Base-by-base conservation (phyloP, 2,113 vertebrate genomes). In the Pelobates fuscus region DNA sequence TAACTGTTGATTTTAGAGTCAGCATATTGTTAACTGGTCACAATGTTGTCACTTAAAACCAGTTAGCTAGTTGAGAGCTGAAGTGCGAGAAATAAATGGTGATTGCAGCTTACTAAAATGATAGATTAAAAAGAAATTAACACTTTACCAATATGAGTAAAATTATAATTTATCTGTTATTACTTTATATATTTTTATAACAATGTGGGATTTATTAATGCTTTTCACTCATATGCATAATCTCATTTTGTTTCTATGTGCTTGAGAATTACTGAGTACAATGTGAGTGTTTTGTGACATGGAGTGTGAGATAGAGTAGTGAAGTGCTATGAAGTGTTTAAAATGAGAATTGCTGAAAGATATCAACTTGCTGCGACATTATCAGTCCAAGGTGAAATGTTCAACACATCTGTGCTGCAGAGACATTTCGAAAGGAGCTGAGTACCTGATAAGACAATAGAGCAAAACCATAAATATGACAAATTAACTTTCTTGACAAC, bases 241-340 rank as follows among this genome's bases (percentile, higher is more conserved):
- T 8, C 37, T 12, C 37, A 1, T 7, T 41, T 41, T 12, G 37
- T 41, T 41, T 8, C 24, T 26, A 32, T 61, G 69, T 46, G 24
- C 37, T 8, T 17, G 32, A 44, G 17, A 46, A 23, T 60, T 61
- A 17, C 14, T 11, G 2, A 62, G 17, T 17, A 23, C 18, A 8
- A 61, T 15, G 69, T 44, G 21, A 25, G 18, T 29, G 32, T 17
- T 71, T 55, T 71, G 27, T 29, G 57, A 23, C 60, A 41, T 37
- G 32, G 5, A 6, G 5, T 37, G 32, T 37, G 32, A 37, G 32
- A 17, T 12, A 20, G 43, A 49, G 49, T 58, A 18, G 24, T 27
- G n/a, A 23, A 74, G 52, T 29, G 32, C 62, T 44, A 24, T 57
- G 71, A 74, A 74, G 71, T 74, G 71, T 74, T 74, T 74, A 41